Base-by-base conservation (phyloP, 2,113 vertebrate species). In the Tinamus guttatus region DNA sequence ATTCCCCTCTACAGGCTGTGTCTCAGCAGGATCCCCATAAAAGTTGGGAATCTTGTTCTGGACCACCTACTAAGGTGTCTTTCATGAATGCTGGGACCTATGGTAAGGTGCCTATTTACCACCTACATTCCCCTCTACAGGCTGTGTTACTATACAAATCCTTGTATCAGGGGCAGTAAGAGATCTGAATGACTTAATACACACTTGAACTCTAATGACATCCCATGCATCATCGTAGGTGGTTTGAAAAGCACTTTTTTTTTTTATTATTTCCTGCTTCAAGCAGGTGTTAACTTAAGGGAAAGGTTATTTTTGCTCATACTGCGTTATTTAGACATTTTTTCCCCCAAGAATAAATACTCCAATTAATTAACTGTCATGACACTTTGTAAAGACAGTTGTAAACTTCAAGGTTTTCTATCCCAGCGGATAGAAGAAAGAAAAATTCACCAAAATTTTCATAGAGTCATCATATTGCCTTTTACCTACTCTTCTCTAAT, bases 91-190 rank as follows among this genome's bases (percentile, higher is more conserved):
- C 28, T 56, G 74, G 58, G 60, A 89, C 25, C 12, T 49, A 11
- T 2, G 51, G 47, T 2, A 13, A 7, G 59, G 49, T 85, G 4
- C 7, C 20, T 75, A 67, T 36, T 25, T 28, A 24, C 7, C 28
- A 34, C 5, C 7, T 49, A 54, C 38, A 5, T 60, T 62, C 18
- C n/a, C 22, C 3, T 34, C 41, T 47, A 5, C 3, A 1, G 52
- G 12, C 36, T 58, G 0, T 25, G 1, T 64, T 60, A 22, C 13
- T 54, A 43, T 5, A 5, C 4, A 22, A 67, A 0, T 0, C 45
- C 51, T 36, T 22, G 18, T 59, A 65, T 2, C 41, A 10, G 11
- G n/a, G 11, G 5, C 51, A 45, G 13, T 9, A 58, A 11, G 22
- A 90, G 54, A 68, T 63, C 41, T 56, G 27, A 56, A 43, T 54